Base-by-base conservation (phyloP, 2,797 vertebrate species). In the Erpetoichthys calabaricus region DNA sequence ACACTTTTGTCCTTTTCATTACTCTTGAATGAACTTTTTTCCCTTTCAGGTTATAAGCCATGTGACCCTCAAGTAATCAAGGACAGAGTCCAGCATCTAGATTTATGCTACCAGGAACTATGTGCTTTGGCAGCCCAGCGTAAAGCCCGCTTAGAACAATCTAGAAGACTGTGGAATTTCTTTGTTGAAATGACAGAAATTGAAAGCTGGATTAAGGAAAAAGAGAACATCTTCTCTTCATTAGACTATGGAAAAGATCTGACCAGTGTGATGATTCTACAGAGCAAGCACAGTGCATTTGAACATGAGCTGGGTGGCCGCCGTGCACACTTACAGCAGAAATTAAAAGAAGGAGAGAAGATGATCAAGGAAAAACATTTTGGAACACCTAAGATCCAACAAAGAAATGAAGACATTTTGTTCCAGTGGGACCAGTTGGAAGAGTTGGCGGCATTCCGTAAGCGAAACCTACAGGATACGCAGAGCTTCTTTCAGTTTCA, bases 401-500 rank as follows among this genome's bases (percentile, higher is more conserved):
- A 82, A 56, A 65, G 86, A 54, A 84, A 80, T 62, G 75, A 82
- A 0, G 75, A 85, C n/a, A 84, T 95, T 45, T 61, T 60, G 8
- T 73, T 66, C 2, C 86, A 91, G 41, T 98, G 94, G 95, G 78
- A 82, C 41, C 88, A 93, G 68, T 79, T 98, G 66, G 91, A 92
- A 65, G 93, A 95, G n/a, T 78, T 96, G 72, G 90, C 88, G 0
- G 83, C 86, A 0, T 95, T 92, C 67, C 85, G 93, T 8, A 86
- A 85, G 57, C 89, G 89, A 54, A 92, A 89, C 73, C 82, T 97
- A 56, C 77, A 78, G 68, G 90, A 94, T 46, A 84, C 89, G 0
- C 88, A 92, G 68, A 75, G 73, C 57, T 98, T 96, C 76, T 98
- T 96, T 82, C 95, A 98, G 78, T 92, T 97, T 70, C 93, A 96